Evolutionary conservation across 2,888 invertebrate genomes (phyloP).

Genomic region (Macroteleia sp.): DNA sequence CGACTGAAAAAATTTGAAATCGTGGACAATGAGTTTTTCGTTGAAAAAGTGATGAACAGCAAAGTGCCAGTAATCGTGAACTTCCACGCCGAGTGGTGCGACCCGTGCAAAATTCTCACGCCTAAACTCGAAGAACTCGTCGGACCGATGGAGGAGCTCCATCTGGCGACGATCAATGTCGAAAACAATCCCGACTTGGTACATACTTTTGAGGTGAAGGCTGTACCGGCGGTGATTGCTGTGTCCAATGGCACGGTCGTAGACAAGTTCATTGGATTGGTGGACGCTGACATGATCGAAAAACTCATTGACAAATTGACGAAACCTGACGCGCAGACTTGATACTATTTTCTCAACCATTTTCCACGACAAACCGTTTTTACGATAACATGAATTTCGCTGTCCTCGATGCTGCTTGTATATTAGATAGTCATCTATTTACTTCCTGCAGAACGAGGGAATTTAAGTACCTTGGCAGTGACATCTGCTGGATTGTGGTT

Average conservation of each 20-base stretch:
- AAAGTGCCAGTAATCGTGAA: conserved; percentile 94
- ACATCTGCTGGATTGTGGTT: too few relatives aligned
- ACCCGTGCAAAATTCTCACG: conserved; percentile 94
- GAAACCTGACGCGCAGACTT: too few relatives aligned
- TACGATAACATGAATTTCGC: too few relatives aligned
- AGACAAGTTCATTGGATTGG: conserved; percentile 94
- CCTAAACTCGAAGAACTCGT: conserved; percentile 92
- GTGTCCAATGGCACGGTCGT: conserved; percentile 92
- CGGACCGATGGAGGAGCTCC: conserved; percentile 88
- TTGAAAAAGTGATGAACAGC: conserved; percentile 93
- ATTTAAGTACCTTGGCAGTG: too few relatives aligned
- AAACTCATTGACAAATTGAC: conserved; percentile 88
- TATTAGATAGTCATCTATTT: too few relatives aligned
- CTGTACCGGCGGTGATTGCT: conserved; percentile 92
- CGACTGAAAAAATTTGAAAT: conserved; percentile 84
- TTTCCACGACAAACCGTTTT: too few relatives aligned
- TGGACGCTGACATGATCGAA: conserved; percentile 92
- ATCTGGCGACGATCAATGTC: conserved; percentile 92
- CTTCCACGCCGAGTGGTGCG: conserved; percentile 96
- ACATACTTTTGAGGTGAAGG: conserved; percentile 92
- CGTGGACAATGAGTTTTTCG: conserved; percentile 90
- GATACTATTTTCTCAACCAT: too few relatives aligned
- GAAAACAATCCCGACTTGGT: conserved; percentile 92
- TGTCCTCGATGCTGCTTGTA: too few relatives aligned
- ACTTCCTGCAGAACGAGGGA: too few relatives aligned